phyloP scores from a whole-genome alignment of 2,888 invertebrate species.

The Melanostoma scalare region DNA sequence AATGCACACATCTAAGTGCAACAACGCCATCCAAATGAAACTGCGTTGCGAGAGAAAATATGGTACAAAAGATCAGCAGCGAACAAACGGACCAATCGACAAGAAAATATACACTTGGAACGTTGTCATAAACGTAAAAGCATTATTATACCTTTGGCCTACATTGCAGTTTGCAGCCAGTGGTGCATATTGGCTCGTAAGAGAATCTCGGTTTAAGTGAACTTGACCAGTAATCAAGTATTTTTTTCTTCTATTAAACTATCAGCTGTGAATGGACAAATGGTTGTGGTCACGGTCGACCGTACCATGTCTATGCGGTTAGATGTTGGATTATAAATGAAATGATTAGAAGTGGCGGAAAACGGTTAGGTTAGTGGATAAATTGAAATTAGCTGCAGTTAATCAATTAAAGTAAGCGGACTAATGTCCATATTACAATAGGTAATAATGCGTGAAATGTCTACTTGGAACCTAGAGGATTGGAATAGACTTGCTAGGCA shows the following conservation, averaged over 20 bases:
- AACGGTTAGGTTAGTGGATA: constrained; percentile 65
- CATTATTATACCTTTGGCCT: constrained; percentile 72
- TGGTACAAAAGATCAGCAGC: constrained; percentile 50
- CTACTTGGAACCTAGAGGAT: constrained; percentile 1
- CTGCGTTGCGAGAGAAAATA: constrained; percentile 36
- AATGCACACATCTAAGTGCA: constrained; percentile 23
- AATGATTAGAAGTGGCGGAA: constrained; percentile 70
- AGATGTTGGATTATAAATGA: constrained; percentile 65
- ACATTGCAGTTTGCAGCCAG: constrained; percentile 55
- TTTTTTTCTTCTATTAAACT: constrained; percentile 37
- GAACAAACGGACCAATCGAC: constrained; percentile 53
- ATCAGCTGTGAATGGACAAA: constrained; percentile 19
- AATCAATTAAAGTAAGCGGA: constrained; percentile 66
- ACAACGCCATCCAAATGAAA: constrained; percentile 30
- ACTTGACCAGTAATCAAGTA: constrained; percentile 64
- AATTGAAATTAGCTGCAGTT: constrained; percentile 69
- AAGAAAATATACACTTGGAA: constrained; percentile 56
- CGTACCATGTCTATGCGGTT: constrained; percentile 57
- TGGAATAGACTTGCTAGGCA: not conserved
- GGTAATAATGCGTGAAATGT: constrained; percentile 43
- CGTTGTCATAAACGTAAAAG: constrained; percentile 67
- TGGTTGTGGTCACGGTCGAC: constrained; percentile 1
- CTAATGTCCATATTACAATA: constrained; percentile 32
- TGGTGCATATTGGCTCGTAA: constrained; percentile 31
- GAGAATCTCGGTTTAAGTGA: constrained; percentile 63